phyloP scores from a whole-genome alignment of 1,140 invertebrate species.

The Cheumatopsyche charites region DNA sequence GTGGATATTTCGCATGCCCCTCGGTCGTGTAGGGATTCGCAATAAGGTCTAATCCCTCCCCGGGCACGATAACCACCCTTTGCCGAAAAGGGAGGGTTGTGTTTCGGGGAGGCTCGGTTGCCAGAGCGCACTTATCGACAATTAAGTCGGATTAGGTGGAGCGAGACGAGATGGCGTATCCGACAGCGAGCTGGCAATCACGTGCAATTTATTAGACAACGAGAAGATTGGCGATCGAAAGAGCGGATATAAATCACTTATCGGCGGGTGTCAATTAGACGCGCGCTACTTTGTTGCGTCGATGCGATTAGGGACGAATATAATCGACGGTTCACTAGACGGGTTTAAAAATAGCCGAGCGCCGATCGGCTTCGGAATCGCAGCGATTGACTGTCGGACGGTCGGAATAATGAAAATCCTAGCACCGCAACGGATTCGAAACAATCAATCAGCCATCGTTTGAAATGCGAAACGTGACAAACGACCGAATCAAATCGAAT shows the following conservation, averaged over 20 bases:
- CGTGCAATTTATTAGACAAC: not conserved
- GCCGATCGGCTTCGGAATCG: too few species aligned
- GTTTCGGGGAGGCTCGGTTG: not conserved
- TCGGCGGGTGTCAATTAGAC: not conserved
- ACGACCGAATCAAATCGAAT: constrained; percentile 5
- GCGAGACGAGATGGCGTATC: not conserved
- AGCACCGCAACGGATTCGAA: too few species aligned
- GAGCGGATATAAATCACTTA: not conserved
- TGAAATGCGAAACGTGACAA: not conserved
- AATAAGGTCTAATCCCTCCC: constrained; percentile 35
- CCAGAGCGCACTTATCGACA: constrained; percentile 36
- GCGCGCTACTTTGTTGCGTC: not conserved
- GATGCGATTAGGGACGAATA: too few species aligned
- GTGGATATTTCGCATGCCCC: not conserved
- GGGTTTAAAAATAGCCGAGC: too few species aligned
- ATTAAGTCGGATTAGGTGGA: constrained; percentile 39
- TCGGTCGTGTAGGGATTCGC: not conserved
- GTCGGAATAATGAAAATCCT: not conserved
- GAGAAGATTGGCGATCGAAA: not conserved
- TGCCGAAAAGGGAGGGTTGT: not conserved
- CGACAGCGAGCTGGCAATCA: constrained; percentile 21
- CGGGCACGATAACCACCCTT: constrained; percentile 24
- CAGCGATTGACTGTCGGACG: too few species aligned
- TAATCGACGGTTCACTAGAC: too few species aligned
- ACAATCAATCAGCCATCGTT: not conserved